Percentiles rank a stretch among this genome's conserved stretches.
Conservation (phyloP, 1,140 invertebrate species). For the Orius laevigatus region DNA sequence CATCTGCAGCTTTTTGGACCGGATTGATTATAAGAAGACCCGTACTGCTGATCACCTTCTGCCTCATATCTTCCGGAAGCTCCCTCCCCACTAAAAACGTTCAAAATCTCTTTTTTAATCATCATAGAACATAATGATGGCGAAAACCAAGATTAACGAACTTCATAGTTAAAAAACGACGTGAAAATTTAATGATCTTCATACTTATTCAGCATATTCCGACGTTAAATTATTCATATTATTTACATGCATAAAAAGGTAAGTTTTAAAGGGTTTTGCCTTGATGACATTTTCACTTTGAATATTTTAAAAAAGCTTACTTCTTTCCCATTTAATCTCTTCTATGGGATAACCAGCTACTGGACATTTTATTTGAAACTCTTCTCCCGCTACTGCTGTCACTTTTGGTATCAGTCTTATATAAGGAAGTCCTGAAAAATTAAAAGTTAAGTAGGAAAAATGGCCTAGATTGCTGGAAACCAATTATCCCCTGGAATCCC, state of each 20-base stretch:
- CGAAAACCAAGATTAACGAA: neutral
- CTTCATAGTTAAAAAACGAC: neutral
- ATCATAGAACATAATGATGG: neutral
- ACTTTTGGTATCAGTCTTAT: constrained; percentile 68
- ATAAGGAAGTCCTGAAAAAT: constrained; percentile 55
- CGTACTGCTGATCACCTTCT: constrained; percentile 49
- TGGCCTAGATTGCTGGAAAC: too few species aligned
- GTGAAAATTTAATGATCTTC: neutral
- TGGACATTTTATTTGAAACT: constrained; percentile 62
- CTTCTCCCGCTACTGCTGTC: constrained; percentile 67
- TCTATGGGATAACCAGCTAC: constrained; percentile 73
- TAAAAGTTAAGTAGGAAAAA: neutral
- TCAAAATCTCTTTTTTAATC: neutral
- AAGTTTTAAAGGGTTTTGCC: neutral
- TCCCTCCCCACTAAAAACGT: constrained; percentile 38
- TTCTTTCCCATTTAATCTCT: constrained; percentile 64
- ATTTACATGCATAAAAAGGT: too few species aligned
- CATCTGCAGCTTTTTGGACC: constrained; percentile 56
- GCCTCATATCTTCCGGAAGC: constrained; percentile 63
- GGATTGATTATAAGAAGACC: constrained; percentile 55
- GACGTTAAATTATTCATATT: neutral
- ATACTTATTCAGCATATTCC: neutral
- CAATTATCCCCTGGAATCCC: neutral
- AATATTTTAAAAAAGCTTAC: constrained; percentile 23
- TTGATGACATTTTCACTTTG: constrained; percentile 2